Conservation (phyloP, 2,888 invertebrate species). For the Priocnemis perturbator region DNA sequence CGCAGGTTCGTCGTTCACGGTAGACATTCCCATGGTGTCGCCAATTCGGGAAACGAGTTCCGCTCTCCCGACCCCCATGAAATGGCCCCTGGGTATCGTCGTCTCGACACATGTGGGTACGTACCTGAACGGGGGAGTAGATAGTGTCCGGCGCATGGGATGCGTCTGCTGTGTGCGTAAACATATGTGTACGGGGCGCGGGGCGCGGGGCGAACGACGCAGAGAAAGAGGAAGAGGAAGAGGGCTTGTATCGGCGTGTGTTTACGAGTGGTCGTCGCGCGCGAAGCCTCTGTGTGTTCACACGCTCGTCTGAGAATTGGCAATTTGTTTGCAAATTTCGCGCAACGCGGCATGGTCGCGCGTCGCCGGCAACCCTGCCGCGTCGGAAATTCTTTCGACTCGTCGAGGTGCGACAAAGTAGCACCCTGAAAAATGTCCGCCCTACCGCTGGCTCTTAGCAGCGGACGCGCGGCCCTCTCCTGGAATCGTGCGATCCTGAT, state of each 20-base stretch:
- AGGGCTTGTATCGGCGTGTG: no score
- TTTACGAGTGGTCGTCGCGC: no score
- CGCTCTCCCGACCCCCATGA: constrained; percentile 31
- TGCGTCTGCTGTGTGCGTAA: constrained; percentile 33
- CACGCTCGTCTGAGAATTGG: constrained; percentile 67
- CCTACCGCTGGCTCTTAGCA: no score
- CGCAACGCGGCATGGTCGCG: constrained; percentile 24
- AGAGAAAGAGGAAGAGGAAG: no score
- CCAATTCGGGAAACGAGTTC: constrained; percentile 43
- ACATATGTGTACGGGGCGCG: no score
- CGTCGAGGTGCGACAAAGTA: no score
- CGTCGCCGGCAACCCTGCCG: background rate
- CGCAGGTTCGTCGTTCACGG: constrained; percentile 3
- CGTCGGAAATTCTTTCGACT: constrained; percentile 26
- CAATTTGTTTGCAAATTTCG: constrained; percentile 74
- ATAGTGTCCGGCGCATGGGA: constrained; percentile 20
- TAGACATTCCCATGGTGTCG: constrained; percentile 26
- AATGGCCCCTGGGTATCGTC: constrained; percentile 37
- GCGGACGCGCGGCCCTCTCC: no score
- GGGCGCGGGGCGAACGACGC: no score
- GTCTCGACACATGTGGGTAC: constrained; percentile 41
- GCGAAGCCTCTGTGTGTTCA: constrained; percentile 50
- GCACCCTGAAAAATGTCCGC: no score
- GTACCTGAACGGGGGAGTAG: constrained; percentile 23
- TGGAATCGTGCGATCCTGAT: no score